These are phyloP conservation scores for Alaudala cheleensis DNA, from an alignment of 2,113 vertebrate species.

Conservation along the genomic window DNA sequence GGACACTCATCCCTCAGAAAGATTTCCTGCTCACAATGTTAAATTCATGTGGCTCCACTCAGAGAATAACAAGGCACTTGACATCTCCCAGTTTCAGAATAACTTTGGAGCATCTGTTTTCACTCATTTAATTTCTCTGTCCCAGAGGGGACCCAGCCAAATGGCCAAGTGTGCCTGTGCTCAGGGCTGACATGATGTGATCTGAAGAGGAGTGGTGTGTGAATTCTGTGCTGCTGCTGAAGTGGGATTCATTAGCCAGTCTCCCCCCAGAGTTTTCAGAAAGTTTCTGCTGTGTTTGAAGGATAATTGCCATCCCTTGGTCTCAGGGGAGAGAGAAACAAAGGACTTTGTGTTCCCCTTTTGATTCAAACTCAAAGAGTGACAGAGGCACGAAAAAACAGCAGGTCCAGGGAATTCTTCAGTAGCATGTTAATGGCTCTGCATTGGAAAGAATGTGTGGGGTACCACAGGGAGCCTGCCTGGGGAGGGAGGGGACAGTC, in stretches of 20 bases:
- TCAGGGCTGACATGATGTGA: not conserved
- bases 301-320: not conserved
- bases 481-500: not conserved
- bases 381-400: not conserved
- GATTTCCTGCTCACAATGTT: not conserved
- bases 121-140: not conserved
- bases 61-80: not conserved
- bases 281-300: slow-evolving; percentile 20
- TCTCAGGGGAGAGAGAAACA: slow-evolving; percentile 6
- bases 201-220: not conserved
- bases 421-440: not conserved
- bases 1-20: not conserved
- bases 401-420: not conserved
- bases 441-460: not conserved
- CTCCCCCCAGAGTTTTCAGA: not conserved
- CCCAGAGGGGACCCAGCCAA: not conserved
- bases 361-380: not conserved
- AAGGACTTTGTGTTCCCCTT: not conserved
- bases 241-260: not conserved
- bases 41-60: not conserved
- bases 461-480: not conserved
- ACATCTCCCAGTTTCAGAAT: not conserved
- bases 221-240: not conserved
- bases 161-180: not conserved
- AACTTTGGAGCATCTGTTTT: slow-evolving; percentile 20